Conservation (phyloP, 2,113 vertebrate genomes). For the Semnornis frantzii region DNA sequence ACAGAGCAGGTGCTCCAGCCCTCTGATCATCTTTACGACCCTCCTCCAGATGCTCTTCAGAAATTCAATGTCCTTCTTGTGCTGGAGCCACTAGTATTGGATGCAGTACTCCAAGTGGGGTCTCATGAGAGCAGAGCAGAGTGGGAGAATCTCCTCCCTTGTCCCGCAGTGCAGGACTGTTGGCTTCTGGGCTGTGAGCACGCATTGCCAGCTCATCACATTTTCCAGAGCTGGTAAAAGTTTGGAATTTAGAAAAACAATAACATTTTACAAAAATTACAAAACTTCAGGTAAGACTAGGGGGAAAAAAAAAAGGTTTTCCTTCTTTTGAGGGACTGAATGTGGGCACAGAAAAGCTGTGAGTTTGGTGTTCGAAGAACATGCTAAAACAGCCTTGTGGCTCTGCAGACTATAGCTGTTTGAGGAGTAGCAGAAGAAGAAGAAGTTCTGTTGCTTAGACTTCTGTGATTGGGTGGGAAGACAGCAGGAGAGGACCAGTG, state of each 20-base stretch:
- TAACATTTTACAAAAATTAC: not conserved
- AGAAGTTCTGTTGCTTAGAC: not conserved
- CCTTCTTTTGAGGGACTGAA: not conserved
- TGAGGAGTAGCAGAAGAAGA: not conserved
- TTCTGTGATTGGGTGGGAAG: not conserved
- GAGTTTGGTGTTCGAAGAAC: not conserved
- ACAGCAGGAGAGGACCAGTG: not conserved
- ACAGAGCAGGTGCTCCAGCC: too few species aligned
- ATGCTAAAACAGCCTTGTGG: not conserved
- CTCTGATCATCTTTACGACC: too few species aligned
- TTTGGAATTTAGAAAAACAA: not conserved
- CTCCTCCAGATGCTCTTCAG: too few species aligned
- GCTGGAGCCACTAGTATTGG: too few species aligned
- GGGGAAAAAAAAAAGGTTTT: not conserved
- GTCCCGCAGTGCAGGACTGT: too few species aligned
- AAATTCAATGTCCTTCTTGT: too few species aligned
- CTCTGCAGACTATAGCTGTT: not conserved
- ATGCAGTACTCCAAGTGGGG: too few species aligned
- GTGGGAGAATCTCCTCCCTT: too few species aligned
- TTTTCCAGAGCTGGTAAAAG: not conserved
- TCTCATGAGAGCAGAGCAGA: too few species aligned
- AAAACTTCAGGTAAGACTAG: not conserved
- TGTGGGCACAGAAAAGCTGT: not conserved
- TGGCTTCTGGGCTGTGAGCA: too few species aligned
- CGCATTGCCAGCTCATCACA: too few species aligned